phyloP scores from a whole-genome alignment of 1,140 invertebrate genomes.

The Zaprionus camerounensis region DNA sequence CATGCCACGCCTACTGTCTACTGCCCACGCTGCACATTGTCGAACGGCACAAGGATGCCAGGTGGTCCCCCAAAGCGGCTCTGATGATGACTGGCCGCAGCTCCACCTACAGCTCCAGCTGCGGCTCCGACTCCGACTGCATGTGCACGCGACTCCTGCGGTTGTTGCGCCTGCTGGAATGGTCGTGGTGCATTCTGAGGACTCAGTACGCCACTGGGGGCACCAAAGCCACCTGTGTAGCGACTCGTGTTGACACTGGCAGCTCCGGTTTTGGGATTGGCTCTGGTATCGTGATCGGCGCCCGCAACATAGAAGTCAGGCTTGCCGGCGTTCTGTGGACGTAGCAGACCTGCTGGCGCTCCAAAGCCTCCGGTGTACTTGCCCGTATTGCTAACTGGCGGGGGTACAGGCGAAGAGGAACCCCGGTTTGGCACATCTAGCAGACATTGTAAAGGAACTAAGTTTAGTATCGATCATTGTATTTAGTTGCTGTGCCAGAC shows the following conservation, averaged over 20 bases:
- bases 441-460: neutral
- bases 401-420: neutral
- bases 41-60: constrained; percentile 75
- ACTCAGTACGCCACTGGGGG: constrained; percentile 57
- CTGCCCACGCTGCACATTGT: constrained; percentile 68
- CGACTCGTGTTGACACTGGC: constrained; percentile 47
- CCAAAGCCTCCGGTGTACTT: constrained; percentile 76
- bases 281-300: constrained; percentile 53
- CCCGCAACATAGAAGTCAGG: constrained; percentile 68
- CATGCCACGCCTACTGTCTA: constrained; percentile 29
- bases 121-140: neutral
- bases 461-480: neutral
- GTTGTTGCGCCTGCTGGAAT: constrained; percentile 52
- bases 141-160: constrained; percentile 9
- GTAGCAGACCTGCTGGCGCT: constrained; percentile 66
- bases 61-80: constrained; percentile 80
- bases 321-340: constrained; percentile 38
- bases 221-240: constrained; percentile 66
- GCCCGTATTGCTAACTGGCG: constrained; percentile 40
- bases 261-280: constrained; percentile 28
- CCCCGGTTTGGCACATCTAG: constrained; percentile 9
- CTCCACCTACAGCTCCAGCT: neutral
- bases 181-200: constrained; percentile 58
- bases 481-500: neutral
- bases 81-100: constrained; percentile 40